Evolutionary conservation across 2,797 vertebrate species (phyloP).

Genomic region (Leptoclinus maculatus): DNA sequence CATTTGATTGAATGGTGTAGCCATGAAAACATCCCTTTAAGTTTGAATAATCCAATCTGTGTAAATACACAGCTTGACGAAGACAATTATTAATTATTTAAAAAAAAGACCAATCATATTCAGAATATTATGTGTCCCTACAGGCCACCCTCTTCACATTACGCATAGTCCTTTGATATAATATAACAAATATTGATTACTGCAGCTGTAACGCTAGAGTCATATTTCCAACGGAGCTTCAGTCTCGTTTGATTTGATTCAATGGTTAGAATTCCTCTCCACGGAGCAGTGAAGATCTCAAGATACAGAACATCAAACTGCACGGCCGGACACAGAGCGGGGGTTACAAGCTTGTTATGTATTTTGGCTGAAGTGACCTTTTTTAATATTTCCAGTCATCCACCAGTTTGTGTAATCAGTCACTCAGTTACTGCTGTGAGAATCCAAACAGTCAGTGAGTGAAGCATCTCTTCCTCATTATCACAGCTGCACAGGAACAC

Average conservation of each 20-base stretch:
- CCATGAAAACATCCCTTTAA: not conserved
- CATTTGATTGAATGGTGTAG: not conserved
- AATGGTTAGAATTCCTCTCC: not conserved
- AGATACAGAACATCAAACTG: not conserved
- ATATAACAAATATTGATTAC: not conserved
- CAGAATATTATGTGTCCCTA: not conserved
- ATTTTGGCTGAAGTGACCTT: not conserved
- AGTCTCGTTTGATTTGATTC: not conserved
- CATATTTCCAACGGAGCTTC: not conserved
- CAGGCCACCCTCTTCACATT: not conserved
- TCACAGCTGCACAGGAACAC: not conserved
- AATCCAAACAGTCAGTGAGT: not conserved
- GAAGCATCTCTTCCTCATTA: not conserved
- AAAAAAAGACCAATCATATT: not conserved
- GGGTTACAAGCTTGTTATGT: not conserved
- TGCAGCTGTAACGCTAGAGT: not conserved
- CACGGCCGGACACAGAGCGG: not conserved
- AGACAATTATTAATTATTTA: not conserved
- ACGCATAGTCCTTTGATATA: not conserved
- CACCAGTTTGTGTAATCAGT: not conserved
- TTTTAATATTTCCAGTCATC: not conserved
- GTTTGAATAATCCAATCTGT: not conserved
- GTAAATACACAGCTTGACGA: not conserved
- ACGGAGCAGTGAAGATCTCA: not conserved
- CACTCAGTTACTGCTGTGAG: not conserved